Evolutionary conservation across 2,113 vertebrate genomes (phyloP).

Genomic region (Vicugna pacos): DNA sequence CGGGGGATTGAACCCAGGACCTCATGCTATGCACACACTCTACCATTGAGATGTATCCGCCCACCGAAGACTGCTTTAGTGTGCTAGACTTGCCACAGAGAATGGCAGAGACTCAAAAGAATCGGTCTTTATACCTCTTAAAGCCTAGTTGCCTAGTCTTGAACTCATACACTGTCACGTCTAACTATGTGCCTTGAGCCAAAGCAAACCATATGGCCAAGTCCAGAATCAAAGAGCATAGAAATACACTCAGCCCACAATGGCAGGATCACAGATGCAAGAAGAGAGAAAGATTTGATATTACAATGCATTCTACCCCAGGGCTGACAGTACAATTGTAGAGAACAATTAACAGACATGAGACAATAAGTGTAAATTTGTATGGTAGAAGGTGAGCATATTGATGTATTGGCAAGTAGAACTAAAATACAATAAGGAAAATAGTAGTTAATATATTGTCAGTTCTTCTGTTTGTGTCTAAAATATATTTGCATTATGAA

Average conservation of each 20-base stretch:
- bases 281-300: neutral
- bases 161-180: neutral
- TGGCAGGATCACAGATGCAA: neutral
- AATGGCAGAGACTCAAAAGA: neutral
- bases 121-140: neutral
- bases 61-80: neutral
- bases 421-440: neutral
- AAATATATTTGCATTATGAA: neutral
- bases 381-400: neutral
- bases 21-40: too few relatives aligned
- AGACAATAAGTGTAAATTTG: neutral
- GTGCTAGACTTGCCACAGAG: neutral
- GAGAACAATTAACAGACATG: neutral
- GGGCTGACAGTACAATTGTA: neutral
- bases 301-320: neutral
- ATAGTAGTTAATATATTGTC: neutral
- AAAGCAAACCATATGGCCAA: neutral
- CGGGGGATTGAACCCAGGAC: too few relatives aligned
- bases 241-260: neutral
- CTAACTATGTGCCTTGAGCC: neutral
- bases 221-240: neutral
- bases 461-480: neutral
- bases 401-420: neutral
- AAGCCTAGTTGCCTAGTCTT: neutral
- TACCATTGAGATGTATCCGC: too few relatives aligned